phyloP scores from a whole-genome alignment of 2,888 invertebrate genomes.

The Ichneumoninae sp. region DNA sequence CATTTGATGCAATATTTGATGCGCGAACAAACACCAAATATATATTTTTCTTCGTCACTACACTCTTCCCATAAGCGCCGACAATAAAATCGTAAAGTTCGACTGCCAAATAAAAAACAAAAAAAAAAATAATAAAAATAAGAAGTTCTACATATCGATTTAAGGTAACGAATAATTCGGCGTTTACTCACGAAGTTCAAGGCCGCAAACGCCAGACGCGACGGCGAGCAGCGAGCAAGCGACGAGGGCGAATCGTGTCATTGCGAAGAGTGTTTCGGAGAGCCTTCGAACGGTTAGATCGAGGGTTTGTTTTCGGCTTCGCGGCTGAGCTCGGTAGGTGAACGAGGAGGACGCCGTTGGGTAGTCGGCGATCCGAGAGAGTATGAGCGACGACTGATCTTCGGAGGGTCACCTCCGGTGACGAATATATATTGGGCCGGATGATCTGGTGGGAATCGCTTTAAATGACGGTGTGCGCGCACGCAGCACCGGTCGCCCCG shows the following conservation, averaged over 20 bases:
- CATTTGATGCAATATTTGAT: too few relatives aligned
- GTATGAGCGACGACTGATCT: constrained; percentile 61
- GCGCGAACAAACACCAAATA: too few relatives aligned
- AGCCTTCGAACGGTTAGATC: background rate
- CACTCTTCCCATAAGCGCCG: too few relatives aligned
- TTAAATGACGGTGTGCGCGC: constrained; percentile 70
- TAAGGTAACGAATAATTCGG: background rate
- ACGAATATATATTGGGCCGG: constrained; percentile 71
- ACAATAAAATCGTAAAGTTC: background rate
- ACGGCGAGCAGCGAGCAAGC: constrained; percentile 47
- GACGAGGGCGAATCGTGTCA: constrained; percentile 50
- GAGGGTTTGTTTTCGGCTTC: background rate
- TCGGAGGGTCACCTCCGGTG: constrained; percentile 45
- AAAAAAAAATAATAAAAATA: background rate
- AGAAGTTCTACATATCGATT: background rate
- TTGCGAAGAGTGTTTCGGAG: constrained; percentile 19
- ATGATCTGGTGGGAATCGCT: constrained; percentile 78
- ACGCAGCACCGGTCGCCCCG: constrained; percentile 52
- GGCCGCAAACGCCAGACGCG: constrained; percentile 51
- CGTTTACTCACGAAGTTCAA: constrained; percentile 77
- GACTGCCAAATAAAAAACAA: background rate
- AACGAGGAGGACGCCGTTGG: background rate
- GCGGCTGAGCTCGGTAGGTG: background rate
- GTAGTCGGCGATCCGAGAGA: constrained; percentile 38
- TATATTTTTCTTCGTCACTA: too few relatives aligned